Percentiles rank a stretch among this genome's conserved stretches.
Evolutionary conservation across 2,888 invertebrate species (phyloP).

Genomic region (Timandra comae): DNA sequence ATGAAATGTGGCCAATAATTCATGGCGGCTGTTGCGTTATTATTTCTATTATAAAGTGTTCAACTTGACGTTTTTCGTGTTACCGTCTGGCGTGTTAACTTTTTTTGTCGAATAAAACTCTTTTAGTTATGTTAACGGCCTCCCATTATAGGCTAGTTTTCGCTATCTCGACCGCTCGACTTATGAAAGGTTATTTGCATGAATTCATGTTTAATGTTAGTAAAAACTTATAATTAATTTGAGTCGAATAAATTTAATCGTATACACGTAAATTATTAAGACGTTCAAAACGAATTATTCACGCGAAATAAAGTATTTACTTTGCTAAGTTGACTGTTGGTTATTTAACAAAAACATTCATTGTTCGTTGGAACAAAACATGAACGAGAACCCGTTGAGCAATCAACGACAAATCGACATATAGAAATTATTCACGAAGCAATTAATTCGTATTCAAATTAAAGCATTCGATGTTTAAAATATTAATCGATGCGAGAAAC

Average conservation of each 20-base stretch:
- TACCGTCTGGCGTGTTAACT: slow-evolving; percentile 52
- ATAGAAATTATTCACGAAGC: slow-evolving; percentile 53
- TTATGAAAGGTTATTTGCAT: slow-evolving; percentile 46
- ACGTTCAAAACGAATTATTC: slow-evolving; percentile 42
- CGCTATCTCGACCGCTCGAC: slow-evolving; percentile 38
- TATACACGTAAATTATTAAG: slow-evolving; percentile 30
- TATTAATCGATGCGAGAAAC: slow-evolving; percentile 68
- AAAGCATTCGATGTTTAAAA: slow-evolving; percentile 59
- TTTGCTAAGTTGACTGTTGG: slow-evolving; percentile 34
- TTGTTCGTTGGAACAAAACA: slow-evolving; percentile 27
- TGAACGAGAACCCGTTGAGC: slow-evolving; percentile 38
- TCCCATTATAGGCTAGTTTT: slow-evolving; percentile 41
- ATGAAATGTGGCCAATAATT: slow-evolving; percentile 74
- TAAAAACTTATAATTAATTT: slow-evolving; percentile 40
- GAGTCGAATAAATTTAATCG: slow-evolving; percentile 35
- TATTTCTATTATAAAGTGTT: slow-evolving; percentile 73
- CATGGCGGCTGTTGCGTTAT: slow-evolving; percentile 66
- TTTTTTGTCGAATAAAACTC: slow-evolving; percentile 36
- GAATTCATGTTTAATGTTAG: slow-evolving; percentile 31
- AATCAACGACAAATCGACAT: slow-evolving; percentile 52
- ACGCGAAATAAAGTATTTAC: slow-evolving; percentile 27
- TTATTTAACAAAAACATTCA: slow-evolving; percentile 15
- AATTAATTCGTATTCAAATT: slow-evolving; percentile 61
- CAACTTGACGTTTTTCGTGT: slow-evolving; percentile 61
- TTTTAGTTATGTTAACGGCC: slow-evolving; percentile 51